A percentile compares a stretch with the other conserved stretches of the same genome.
phyloP scores from a whole-genome alignment of 1,140 invertebrate genomes.

The Drosophila eugracilis region DNA sequence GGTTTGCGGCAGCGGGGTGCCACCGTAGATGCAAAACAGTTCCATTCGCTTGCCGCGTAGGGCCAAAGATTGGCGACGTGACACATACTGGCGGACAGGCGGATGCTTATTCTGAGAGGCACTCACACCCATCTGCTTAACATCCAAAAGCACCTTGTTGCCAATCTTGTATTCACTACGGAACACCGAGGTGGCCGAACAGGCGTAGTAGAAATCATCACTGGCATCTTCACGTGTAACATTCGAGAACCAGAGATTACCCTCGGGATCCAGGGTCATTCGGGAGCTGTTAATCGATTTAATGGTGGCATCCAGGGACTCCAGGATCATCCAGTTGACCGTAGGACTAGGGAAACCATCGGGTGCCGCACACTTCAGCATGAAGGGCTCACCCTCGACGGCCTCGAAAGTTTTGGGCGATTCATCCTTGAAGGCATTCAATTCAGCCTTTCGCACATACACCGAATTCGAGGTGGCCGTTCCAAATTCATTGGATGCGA shows the following conservation, averaged over 20 bases:
- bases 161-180: constrained; percentile 96
- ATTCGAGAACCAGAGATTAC: constrained; percentile 97
- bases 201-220: constrained; percentile 94
- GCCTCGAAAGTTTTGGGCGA: constrained; percentile 88
- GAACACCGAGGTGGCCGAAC: constrained; percentile 94
- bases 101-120: constrained; percentile 91
- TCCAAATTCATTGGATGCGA: constrained; percentile 97
- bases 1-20: constrained; percentile 93
- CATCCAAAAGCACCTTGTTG: constrained; percentile 92
- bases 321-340: constrained; percentile 96
- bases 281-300: constrained; percentile 96
- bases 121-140: constrained; percentile 90
- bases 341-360: constrained; percentile 97
- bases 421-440: constrained; percentile 95
- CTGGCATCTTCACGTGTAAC: constrained; percentile 94
- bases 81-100: constrained; percentile 93
- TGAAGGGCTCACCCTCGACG: constrained; percentile 94
- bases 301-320: constrained; percentile 89
- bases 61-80: constrained; percentile 93
- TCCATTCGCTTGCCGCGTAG: constrained; percentile 92
- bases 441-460: constrained; percentile 96
- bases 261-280: constrained; percentile 97
- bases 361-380: constrained; percentile 94
- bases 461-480: constrained; percentile 97
- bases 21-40: constrained; percentile 95